These are phyloP conservation scores for Leptogaster cylindrica DNA, from an alignment of 2,888 invertebrate genomes.

Conservation along the genomic window DNA sequence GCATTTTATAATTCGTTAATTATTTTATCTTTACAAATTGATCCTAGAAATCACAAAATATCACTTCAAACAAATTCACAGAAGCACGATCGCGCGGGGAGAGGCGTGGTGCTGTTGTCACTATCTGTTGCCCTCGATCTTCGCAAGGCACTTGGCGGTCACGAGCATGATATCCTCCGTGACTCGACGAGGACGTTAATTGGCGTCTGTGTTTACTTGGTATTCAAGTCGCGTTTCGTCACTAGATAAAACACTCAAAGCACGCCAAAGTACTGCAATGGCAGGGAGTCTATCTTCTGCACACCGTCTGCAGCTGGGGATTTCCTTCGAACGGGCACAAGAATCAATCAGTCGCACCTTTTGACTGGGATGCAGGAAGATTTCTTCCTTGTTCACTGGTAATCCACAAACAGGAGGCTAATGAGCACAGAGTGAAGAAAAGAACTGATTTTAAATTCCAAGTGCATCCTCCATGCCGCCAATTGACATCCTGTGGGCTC, in stretches of 20 bases:
- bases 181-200: slow-evolving; percentile 17
- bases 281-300: neutral
- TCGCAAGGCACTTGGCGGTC: slow-evolving; percentile 11
- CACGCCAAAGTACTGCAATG: too few relatives aligned
- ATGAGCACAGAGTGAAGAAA: neutral
- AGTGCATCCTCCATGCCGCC: slow-evolving; percentile 20
- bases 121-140: slow-evolving; percentile 19
- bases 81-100: neutral
- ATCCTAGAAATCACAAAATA: too few relatives aligned
- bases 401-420: slow-evolving; percentile 21
- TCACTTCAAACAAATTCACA: too few relatives aligned
- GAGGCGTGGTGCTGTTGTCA: neutral
- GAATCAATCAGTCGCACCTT: slow-evolving; percentile 17
- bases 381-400: slow-evolving; percentile 26
- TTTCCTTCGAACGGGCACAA: neutral
- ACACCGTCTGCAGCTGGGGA: neutral
- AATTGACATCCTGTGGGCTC: slow-evolving; percentile 35
- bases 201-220: slow-evolving; percentile 4
- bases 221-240: slow-evolving; percentile 3
- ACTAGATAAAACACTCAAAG: neutral
- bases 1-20: slow-evolving; percentile 38
- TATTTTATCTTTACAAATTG: too few relatives aligned
- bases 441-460: slow-evolving; percentile 17
- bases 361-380: neutral
- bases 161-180: slow-evolving; percentile 15